phyloP scores from a whole-genome alignment of 2,888 invertebrate genomes.

The Dilophus febrilis region DNA sequence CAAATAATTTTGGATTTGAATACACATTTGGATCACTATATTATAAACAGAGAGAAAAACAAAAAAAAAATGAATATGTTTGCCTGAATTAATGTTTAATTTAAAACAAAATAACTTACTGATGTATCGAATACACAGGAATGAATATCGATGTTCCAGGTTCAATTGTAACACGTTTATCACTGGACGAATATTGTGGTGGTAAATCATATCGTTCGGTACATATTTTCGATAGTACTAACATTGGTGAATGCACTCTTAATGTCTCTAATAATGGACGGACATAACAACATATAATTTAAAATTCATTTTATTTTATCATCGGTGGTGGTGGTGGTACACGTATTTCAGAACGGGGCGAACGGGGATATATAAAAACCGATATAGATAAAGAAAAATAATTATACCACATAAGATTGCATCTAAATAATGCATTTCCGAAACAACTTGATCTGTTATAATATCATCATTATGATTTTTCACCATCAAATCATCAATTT shows the following conservation, averaged over 20 bases:
- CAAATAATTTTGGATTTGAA: slow-evolving; percentile 27
- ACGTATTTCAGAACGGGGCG: too few species aligned
- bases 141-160: slow-evolving; percentile 22
- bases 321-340: too few species aligned
- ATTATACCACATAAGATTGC: slow-evolving; percentile 24
- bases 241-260: slow-evolving; percentile 29
- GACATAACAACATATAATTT: too few species aligned
- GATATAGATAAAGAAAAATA: slow-evolving; percentile 13
- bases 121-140: slow-evolving; percentile 26
- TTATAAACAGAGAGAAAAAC: too few species aligned
- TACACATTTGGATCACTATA: slow-evolving; percentile 27
- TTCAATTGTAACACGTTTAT: slow-evolving; percentile 18
- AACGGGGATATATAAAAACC: too few species aligned
- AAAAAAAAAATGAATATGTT: neutral
- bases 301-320: too few species aligned
- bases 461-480: slow-evolving; percentile 24
- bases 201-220: slow-evolving; percentile 21
- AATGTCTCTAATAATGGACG: slow-evolving; percentile 25
- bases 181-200: slow-evolving; percentile 1
- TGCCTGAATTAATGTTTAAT: too few species aligned
- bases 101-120: slow-evolving; percentile 6
- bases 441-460: slow-evolving; percentile 31
- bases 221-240: slow-evolving; percentile 21
- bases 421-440: slow-evolving; percentile 32
- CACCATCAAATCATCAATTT: slow-evolving; percentile 25